Percentiles rank a stretch among this genome's conserved stretches.
Evolutionary conservation across 2,113 vertebrate genomes (phyloP).

Genomic region (Cyanocitta stelleri): DNA sequence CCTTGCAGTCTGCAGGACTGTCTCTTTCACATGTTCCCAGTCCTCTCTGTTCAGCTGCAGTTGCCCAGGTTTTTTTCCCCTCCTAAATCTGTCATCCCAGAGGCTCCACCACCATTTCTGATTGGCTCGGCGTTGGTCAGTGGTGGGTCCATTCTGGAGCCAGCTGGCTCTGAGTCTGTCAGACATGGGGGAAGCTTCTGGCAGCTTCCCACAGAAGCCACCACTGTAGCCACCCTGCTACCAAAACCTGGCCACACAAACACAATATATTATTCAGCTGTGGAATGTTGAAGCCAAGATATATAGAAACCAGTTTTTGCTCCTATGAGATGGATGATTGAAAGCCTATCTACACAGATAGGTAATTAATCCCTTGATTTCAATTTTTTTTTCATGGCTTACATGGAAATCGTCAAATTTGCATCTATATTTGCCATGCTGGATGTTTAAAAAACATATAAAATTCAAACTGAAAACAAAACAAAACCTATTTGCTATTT

Average conservation of each 20-base stretch:
- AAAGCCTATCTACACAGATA: neutral
- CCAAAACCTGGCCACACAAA: neutral
- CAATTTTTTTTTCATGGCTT: neutral
- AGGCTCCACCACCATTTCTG: too few species aligned
- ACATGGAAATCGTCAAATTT: neutral
- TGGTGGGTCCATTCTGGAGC: neutral
- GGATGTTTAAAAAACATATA: neutral
- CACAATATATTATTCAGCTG: neutral
- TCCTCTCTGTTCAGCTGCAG: neutral
- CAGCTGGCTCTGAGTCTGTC: neutral
- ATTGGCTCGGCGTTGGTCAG: rapidly evolving
- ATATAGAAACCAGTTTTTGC: neutral
- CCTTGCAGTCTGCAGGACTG: neutral
- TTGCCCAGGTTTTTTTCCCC: neutral
- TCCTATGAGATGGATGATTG: neutral
- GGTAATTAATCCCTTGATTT: neutral
- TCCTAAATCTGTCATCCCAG: neutral
- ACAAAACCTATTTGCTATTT: neutral
- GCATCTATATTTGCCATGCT: neutral
- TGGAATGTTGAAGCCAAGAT: neutral
- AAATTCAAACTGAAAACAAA: neutral
- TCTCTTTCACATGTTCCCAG: neutral
- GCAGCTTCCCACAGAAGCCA: neutral
- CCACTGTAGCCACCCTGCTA: neutral
- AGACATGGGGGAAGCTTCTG: neutral